Evolutionary conservation across 2,113 vertebrate species (phyloP).

Genomic region (Perca schrenkii): DNA sequence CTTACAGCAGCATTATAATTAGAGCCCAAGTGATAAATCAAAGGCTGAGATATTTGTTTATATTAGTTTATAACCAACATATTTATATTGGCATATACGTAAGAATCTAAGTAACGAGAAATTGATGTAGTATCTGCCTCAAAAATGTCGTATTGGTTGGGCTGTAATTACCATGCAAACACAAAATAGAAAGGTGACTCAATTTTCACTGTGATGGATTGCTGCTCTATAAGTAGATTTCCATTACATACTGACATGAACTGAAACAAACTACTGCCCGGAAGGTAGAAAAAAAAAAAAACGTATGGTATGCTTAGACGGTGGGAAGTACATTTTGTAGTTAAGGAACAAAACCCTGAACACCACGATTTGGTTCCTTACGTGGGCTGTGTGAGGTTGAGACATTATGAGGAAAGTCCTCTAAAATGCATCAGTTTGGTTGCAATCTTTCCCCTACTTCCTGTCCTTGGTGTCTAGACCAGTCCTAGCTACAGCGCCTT

Average conservation of each 20-base stretch:
- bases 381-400: background rate
- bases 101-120: background rate
- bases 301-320: background rate
- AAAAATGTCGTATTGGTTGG: background rate
- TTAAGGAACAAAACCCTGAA: background rate
- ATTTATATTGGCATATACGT: background rate
- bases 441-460: slow-evolving; percentile 44
- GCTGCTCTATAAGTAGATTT: slow-evolving; percentile 2
- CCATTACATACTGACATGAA: background rate
- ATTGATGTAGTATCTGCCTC: background rate
- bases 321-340: slow-evolving; percentile 17
- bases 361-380: background rate
- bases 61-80: background rate
- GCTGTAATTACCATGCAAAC: background rate
- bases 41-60: background rate
- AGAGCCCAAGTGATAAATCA: background rate
- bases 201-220: background rate
- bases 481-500: slow-evolving; percentile 52
- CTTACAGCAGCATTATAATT: background rate
- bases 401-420: slow-evolving; percentile 36
- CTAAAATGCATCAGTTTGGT: slow-evolving; percentile 3
- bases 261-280: slow-evolving; percentile 14
- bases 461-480: slow-evolving; percentile 50
- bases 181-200: background rate
- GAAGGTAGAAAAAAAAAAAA: background rate